Conservation (phyloP, 2,888 invertebrate species). For the Rhodophaea formosa region DNA sequence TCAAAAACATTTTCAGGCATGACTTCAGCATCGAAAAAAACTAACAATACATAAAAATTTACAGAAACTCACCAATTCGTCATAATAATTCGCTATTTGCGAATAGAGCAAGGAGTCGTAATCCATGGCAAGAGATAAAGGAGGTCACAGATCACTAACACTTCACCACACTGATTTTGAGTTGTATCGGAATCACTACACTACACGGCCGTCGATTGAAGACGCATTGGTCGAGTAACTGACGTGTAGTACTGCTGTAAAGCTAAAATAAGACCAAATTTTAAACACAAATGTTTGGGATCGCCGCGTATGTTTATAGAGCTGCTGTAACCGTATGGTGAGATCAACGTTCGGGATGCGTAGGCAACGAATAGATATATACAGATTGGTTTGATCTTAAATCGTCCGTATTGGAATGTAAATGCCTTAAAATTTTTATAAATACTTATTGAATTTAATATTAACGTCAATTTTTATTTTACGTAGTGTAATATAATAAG, state of each 20-base stretch:
- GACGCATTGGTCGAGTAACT: slow-evolving; percentile 75
- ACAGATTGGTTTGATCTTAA: too few species aligned
- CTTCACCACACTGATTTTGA: slow-evolving; percentile 16
- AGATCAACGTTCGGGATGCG: neutral
- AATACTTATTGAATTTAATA: too few species aligned
- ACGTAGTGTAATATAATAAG: too few species aligned
- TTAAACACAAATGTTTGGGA: slow-evolving; percentile 80
- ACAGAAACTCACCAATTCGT: slow-evolving; percentile 77
- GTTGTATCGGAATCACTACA: slow-evolving; percentile 36
- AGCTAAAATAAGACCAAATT: slow-evolving; percentile 82
- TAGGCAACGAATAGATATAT: too few species aligned
- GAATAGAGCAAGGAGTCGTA: slow-evolving; percentile 84
- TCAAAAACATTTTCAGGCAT: neutral
- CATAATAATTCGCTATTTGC: slow-evolving; percentile 83
- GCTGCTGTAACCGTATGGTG: slow-evolving; percentile 49
- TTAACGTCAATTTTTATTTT: too few species aligned
- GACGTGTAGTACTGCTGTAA: slow-evolving; percentile 78
- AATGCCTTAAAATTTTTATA: too few species aligned
- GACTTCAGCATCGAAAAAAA: neutral
- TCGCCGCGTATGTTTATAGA: slow-evolving; percentile 54
- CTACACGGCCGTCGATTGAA: slow-evolving; percentile 67
- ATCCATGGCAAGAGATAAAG: slow-evolving; percentile 74
- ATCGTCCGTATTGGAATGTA: too few species aligned
- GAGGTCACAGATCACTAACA: slow-evolving; percentile 1
- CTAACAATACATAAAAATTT: neutral